phyloP scores from a whole-genome alignment of 2,888 invertebrate genomes.

The Copidosoma aretas region DNA sequence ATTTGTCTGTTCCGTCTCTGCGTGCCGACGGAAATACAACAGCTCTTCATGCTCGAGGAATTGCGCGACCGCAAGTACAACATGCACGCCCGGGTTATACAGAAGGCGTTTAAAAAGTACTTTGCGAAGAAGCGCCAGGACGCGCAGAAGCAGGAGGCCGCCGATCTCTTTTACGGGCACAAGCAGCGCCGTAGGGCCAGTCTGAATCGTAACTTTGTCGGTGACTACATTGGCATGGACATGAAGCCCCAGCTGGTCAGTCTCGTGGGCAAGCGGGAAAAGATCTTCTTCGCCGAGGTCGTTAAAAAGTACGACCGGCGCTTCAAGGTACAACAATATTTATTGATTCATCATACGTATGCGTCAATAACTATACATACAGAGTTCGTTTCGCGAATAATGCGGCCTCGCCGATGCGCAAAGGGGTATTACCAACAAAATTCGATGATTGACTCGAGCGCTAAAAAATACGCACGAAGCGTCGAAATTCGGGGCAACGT shows the following conservation, averaged over 20 bases:
- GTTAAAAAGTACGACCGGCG: conserved; percentile 72
- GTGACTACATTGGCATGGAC: conserved; percentile 74
- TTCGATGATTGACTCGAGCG: too few relatives aligned
- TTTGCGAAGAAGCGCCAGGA: conserved; percentile 68
- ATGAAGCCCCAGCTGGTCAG: conserved; percentile 66
- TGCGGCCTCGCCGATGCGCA: too few relatives aligned
- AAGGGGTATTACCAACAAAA: too few relatives aligned
- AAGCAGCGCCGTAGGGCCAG: conserved; percentile 71
- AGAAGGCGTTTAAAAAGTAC: conserved; percentile 72
- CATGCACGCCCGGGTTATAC: conserved; percentile 70
- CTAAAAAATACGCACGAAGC: too few relatives aligned
- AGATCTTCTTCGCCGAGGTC: conserved; percentile 71
- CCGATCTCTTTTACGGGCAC: conserved; percentile 64
- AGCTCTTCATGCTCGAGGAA: conserved; percentile 74
- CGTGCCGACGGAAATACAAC: too few relatives aligned
- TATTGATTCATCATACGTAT: too few relatives aligned
- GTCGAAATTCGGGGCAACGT: too few relatives aligned
- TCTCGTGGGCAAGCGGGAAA: conserved; percentile 70
- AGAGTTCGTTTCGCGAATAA: too few relatives aligned
- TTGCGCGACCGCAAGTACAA: conserved; percentile 72
- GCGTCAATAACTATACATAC: too few relatives aligned
- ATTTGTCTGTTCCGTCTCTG: too few relatives aligned
- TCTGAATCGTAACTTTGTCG: conserved; percentile 71
- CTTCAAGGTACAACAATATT: conserved; percentile 73
- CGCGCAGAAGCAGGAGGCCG: conserved; percentile 67